Percentiles rank a stretch among this genome's conserved stretches.
Evolutionary conservation across 2,797 vertebrate species (phyloP).

Genomic region (Aselliscus stoliczkanus): DNA sequence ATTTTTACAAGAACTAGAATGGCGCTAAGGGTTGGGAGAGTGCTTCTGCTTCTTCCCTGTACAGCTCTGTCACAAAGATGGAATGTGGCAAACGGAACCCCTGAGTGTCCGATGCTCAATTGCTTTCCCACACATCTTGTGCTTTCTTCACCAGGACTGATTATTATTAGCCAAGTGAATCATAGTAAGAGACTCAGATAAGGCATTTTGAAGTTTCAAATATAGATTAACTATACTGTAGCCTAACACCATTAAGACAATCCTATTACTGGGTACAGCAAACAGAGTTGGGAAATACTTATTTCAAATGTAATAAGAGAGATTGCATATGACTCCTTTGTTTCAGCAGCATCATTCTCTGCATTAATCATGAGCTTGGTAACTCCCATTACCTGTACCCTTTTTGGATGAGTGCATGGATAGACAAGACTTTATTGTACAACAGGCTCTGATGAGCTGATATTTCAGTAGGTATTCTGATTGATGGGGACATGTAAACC

Average conservation of each 20-base stretch:
- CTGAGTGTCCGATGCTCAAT: not conserved
- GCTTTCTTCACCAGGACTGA: not conserved
- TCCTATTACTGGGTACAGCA: not conserved
- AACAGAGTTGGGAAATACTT: not conserved
- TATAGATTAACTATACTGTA: not conserved
- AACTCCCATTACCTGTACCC: not conserved
- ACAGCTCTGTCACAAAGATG: not conserved
- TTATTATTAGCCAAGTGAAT: not conserved
- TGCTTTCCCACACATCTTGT: not conserved
- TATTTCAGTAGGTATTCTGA: not conserved
- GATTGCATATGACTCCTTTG: not conserved
- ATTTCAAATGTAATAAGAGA: not conserved
- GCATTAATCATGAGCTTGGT: not conserved
- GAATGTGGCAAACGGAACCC: not conserved
- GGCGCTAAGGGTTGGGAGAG: not conserved
- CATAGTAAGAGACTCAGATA: not conserved
- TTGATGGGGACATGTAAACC: not conserved
- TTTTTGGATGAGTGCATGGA: not conserved
- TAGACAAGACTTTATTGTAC: not conserved
- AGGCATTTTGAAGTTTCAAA: not conserved
- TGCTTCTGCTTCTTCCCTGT: fast-evolving
- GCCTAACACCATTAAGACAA: not conserved
- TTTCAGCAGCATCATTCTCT: not conserved
- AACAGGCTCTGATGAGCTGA: fast-evolving
- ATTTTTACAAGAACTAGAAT: not conserved